Evolutionary conservation across 2,797 vertebrate genomes (phyloP), one percentile per base, ranked within the genome.

Genomic region (Acanthopagrus latus): DNA sequence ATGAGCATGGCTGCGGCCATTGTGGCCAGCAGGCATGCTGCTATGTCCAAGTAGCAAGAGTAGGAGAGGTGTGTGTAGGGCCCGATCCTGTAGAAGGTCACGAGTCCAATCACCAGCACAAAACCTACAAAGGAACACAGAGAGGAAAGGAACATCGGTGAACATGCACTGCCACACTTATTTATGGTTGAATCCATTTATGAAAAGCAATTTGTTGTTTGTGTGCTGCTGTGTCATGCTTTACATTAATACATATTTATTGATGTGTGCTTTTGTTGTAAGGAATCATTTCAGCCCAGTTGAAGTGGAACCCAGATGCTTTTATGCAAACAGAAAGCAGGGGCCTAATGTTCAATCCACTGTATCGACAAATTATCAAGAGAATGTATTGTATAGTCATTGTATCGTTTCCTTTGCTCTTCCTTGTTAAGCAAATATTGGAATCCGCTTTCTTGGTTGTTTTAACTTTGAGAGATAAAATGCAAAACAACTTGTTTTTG

Each of bases 31-130:
- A 99, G 96, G 88, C 98, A 99, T 59, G 98, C 97, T 1, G 95
- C 96, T 2, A 99, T 98, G 92, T 99, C 95, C 91, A 98, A 80
- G 73, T 99, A 99, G 93, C 98, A 99, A 29, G 98, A 99, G 96
- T 97, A 98, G 3, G 97, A 97, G 77, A 99, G 93, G 82, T 92
- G 97, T 71, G 97, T 99, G 92, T 97, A 96, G 0, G 97, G 97
- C 3, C 98, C 98, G 0, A 99, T 97, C 51, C 96, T 96, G 88
- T 99, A 99, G 95, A 99, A 99, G 0, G 98, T 98, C 92, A 99
- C 98, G 25, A 99, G 91, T 44, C 98, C 98, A 0, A 99, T 99
- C 83, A 99, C 97, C 87, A 99, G 95, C 82, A 98, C 97, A 12
- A 99, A 99, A 93, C 98, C 98, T 99, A 89, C 11, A 80, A 51